phyloP scores from a whole-genome alignment of 2,888 invertebrate genomes.

The Polydrusus tereticollis region DNA sequence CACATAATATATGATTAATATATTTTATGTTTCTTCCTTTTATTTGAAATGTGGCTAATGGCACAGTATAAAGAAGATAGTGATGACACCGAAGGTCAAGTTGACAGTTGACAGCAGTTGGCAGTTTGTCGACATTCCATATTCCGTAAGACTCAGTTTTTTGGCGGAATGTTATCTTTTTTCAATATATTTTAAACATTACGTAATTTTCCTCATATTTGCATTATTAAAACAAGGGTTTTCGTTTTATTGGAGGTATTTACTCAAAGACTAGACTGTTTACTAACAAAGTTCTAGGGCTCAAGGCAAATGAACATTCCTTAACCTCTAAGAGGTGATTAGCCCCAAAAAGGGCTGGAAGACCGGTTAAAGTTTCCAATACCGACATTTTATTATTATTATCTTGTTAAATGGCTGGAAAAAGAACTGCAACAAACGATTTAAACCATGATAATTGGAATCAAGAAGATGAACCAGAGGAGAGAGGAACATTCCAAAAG shows the following conservation, averaged over 20 bases:
- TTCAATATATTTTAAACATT: constrained; percentile 14
- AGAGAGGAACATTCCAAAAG: constrained; percentile 79
- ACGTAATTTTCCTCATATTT: constrained; percentile 15
- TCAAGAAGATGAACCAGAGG: constrained; percentile 80
- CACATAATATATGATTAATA: too few relatives aligned
- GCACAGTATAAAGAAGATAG: too few relatives aligned
- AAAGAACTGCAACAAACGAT: constrained; percentile 81
- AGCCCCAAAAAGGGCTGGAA: not conserved
- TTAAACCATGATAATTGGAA: constrained; percentile 91
- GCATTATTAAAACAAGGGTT: not conserved
- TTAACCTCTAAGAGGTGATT: constrained; percentile 23
- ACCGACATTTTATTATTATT: not conserved
- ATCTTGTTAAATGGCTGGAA: constrained; percentile 73
- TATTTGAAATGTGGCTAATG: too few relatives aligned
- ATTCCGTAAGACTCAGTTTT: too few relatives aligned
- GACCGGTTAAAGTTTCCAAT: not conserved
- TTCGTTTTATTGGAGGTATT: not conserved
- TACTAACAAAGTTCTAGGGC: not conserved
- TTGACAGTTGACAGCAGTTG: not conserved
- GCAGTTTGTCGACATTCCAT: not conserved
- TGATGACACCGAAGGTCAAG: too few relatives aligned
- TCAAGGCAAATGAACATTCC: not conserved
- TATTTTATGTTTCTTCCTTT: too few relatives aligned
- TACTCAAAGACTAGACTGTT: not conserved
- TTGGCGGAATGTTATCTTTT: constrained; percentile 32